These are phyloP conservation scores for Apocrypta bakeri DNA, from an alignment of 1,140 invertebrate genomes.

Conservation along the genomic window DNA sequence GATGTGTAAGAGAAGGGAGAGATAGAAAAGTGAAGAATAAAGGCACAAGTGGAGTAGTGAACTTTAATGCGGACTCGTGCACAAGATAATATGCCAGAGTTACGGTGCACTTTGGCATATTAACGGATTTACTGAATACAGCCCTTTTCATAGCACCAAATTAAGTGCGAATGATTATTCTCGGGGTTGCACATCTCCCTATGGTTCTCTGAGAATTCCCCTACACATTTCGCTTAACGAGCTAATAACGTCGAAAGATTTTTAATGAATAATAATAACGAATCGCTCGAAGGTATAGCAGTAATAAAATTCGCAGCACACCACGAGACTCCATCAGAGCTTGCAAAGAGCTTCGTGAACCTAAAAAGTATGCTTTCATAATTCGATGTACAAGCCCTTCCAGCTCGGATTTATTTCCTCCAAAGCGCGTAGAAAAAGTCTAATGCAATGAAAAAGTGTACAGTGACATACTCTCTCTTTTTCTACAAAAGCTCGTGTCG, in stretches of 20 bases:
- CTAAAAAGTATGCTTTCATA: too few species aligned
- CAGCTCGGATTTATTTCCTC: too few species aligned
- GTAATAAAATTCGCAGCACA: background rate
- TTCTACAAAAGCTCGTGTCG: background rate
- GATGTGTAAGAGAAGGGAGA: background rate
- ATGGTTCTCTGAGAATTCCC: too few species aligned
- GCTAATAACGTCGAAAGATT: background rate
- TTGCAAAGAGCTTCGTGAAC: background rate
- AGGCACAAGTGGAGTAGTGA: background rate
- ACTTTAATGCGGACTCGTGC: background rate
- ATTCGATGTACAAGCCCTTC: too few species aligned
- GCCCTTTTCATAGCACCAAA: background rate
- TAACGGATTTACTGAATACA: background rate
- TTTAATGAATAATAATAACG: background rate
- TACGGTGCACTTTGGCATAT: background rate
- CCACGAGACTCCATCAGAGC: background rate
- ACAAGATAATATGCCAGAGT: background rate
- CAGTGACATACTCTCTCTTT: too few species aligned
- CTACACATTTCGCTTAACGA: too few species aligned
- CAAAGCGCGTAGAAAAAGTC: background rate
- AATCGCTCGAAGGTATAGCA: background rate
- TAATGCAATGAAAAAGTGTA: background rate
- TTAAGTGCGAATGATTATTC: conserved; percentile 6
- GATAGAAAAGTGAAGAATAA: background rate
- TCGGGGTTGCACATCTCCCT: background rate